Evolutionary conservation across 2,888 invertebrate genomes (phyloP).

Genomic region (Eupithecia dodoneata): DNA sequence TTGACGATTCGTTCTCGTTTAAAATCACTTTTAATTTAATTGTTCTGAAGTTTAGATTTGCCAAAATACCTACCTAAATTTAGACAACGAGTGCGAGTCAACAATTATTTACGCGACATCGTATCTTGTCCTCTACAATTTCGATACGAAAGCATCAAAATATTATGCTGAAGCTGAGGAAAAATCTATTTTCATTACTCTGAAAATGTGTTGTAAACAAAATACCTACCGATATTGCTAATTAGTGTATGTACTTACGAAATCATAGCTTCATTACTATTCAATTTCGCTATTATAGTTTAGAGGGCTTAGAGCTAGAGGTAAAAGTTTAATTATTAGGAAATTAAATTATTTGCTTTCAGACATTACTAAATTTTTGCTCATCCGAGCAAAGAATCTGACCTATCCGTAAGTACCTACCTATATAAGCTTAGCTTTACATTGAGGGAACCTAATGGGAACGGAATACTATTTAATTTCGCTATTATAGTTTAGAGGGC

Average conservation of each 20-base stretch:
- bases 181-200: neutral
- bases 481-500: too few species aligned
- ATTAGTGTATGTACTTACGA: neutral
- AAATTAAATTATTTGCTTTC: neutral
- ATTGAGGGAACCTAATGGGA: neutral
- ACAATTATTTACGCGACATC: slow-evolving; percentile 38
- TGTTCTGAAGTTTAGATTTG: slow-evolving; percentile 13
- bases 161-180: neutral
- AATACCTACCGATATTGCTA: neutral
- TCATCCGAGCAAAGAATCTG: neutral
- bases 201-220: neutral
- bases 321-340: neutral
- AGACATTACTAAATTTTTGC: neutral
- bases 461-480: too few species aligned
- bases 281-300: too few species aligned
- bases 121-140: neutral
- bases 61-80: slow-evolving; percentile 19
- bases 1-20: slow-evolving; percentile 32
- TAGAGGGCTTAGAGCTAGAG: too few species aligned
- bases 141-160: neutral
- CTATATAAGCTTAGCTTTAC: too few species aligned
- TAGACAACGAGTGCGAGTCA: slow-evolving; percentile 14
- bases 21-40: slow-evolving; percentile 38
- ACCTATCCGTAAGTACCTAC: neutral
- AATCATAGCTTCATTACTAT: neutral